Evolutionary conservation across 1,140 invertebrate genomes (phyloP), one percentile per base, ranked within the genome.

Genomic region (Papilio dardanus): DNA sequence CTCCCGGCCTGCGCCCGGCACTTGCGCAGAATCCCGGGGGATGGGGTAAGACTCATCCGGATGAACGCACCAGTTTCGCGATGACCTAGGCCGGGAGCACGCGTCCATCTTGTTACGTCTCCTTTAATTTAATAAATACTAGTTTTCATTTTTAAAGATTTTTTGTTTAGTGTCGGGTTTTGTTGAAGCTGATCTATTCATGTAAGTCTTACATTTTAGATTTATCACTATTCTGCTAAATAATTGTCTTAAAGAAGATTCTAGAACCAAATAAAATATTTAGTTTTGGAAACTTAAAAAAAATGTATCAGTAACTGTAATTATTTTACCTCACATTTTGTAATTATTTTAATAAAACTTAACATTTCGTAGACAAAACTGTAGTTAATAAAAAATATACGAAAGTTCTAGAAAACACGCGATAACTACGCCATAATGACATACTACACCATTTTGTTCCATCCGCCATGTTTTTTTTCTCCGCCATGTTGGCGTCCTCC

Each of bases 21-120:
- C 19, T 19, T 69, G 67, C 67, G 67, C 67, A 35, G 31, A 40
- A 35, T 21, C n/a, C 67, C 21, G 67, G n/a, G 21, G 35, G 31
- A 24, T 12, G 33, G 35, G 33, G 3, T 30, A 12, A 62, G 24
- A 62, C 54, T 28, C 21, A 5, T 28, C 12, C 42, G n/a, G 42
- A 46, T 19, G 6, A 28, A 62, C 54, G 54, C 54, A 14, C 14
- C 54, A 62, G 54, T 62, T 62, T 62, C 21, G 14, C 54, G 12
- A 62, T 28, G 54, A 14, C 24, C 24, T 62, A 62, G 54, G 54
- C 54, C 54, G 54, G 54, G 24, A 28, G 14, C 54, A 24, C 24
- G 10, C 54, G 54, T 62, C 54, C 2, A 5, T 62, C 16, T 28
- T 5, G 10, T 62, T 62, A 19, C 19, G 8, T 21, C 19, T 54